Evolutionary conservation across 2,797 vertebrate species (phyloP).

Genomic region (Okamejei kenojei): DNA sequence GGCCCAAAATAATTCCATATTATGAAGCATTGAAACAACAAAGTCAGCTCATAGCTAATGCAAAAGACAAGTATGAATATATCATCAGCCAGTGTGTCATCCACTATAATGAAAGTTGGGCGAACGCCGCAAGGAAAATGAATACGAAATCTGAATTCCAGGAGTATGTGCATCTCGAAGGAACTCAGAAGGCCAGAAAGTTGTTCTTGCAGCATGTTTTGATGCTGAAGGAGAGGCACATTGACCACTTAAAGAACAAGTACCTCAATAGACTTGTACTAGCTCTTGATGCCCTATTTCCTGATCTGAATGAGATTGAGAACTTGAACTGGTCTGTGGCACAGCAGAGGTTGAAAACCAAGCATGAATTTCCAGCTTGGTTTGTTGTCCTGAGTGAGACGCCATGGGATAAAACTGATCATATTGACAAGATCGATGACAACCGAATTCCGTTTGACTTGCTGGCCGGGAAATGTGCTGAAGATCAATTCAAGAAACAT

Average conservation of each 20-base stretch:
- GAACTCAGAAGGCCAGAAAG: slow-evolving; percentile 87
- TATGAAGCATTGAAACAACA: slow-evolving; percentile 95
- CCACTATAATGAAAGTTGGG: slow-evolving; percentile 85
- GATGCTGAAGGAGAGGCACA: slow-evolving; percentile 88
- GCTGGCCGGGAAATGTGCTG: slow-evolving; percentile 72
- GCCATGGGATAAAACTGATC: slow-evolving; percentile 82
- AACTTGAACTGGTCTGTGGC: slow-evolving; percentile 75
- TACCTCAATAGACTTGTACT: slow-evolving; percentile 79
- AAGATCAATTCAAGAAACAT: slow-evolving; percentile 72
- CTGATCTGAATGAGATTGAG: slow-evolving; percentile 82
- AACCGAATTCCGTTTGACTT: slow-evolving; percentile 89
- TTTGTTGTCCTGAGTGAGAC: slow-evolving; percentile 90
- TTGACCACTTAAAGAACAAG: slow-evolving; percentile 73
- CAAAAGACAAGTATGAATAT: slow-evolving; percentile 95
- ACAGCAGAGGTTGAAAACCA: slow-evolving; percentile 82
- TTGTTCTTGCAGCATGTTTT: slow-evolving; percentile 86
- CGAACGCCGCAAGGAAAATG: slow-evolving; percentile 69
- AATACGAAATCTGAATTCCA: slow-evolving; percentile 74
- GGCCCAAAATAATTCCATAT: slow-evolving; percentile 92
- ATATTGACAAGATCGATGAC: slow-evolving; percentile 77
- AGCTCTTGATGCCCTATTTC: slow-evolving; percentile 72
- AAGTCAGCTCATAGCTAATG: slow-evolving; percentile 90
- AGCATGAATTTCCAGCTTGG: slow-evolving; percentile 81
- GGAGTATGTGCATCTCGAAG: slow-evolving; percentile 91
- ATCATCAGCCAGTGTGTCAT: slow-evolving; percentile 79